These are phyloP conservation scores for Xestia sexstrigata DNA, from an alignment of 2,888 invertebrate species.

Conservation along the genomic window DNA sequence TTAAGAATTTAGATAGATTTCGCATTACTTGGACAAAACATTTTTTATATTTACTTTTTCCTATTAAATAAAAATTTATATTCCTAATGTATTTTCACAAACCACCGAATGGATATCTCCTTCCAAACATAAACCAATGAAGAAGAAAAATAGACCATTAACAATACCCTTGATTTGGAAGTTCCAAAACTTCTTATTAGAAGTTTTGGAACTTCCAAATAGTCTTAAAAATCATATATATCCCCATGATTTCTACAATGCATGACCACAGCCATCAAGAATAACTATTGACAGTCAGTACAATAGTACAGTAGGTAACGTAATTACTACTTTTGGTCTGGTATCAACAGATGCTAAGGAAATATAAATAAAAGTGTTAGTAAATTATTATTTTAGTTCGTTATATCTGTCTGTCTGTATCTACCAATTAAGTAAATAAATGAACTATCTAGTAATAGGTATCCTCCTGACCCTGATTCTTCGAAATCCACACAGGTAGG, in stretches of 20 bases:
- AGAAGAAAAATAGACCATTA: not conserved
- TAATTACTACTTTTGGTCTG: not conserved
- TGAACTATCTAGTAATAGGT: not conserved
- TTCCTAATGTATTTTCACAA: not conserved
- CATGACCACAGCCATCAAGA: not conserved
- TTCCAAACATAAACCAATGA: not conserved
- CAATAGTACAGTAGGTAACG: not conserved
- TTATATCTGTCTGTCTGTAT: no score
- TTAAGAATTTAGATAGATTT: slow-evolving; percentile 17
- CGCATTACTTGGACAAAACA: not conserved
- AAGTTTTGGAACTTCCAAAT: no score
- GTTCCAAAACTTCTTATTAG: not conserved
- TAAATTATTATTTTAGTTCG: not conserved
- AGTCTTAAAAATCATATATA: no score
- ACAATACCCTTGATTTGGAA: not conserved
- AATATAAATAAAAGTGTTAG: not conserved
- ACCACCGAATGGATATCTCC: not conserved
- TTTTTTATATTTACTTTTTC: not conserved
- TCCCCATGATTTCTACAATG: not conserved
- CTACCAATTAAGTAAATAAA: not conserved
- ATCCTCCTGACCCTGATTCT: no score
- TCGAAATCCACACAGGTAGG: not conserved
- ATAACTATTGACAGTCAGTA: not conserved
- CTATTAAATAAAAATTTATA: not conserved
- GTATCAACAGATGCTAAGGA: not conserved